Conservation (phyloP, 2,888 invertebrate genomes). For the Dermolepida albohirtum region DNA sequence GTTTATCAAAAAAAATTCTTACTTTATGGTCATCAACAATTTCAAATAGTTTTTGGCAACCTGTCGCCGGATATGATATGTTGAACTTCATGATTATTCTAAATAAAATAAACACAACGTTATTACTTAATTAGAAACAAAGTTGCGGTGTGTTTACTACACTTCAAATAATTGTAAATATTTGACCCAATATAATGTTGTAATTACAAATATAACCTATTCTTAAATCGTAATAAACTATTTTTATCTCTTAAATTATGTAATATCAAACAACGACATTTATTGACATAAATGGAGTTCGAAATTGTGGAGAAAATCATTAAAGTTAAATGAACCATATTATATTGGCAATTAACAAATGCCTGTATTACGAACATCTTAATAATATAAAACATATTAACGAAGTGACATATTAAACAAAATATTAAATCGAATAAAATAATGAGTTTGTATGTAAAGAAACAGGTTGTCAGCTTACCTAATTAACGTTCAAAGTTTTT, state of each 20-base stretch:
- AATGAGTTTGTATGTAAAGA: neutral
- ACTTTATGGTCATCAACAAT: conserved; percentile 97
- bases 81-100: conserved; percentile 77
- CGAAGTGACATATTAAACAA: neutral
- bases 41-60: conserved; percentile 97
- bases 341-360: conserved; percentile 26
- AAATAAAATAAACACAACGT: conserved; percentile 16
- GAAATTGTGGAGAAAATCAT: neutral
- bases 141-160: too few species aligned
- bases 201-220: neutral
- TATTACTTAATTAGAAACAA: neutral
- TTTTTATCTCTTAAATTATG: conserved; percentile 19
- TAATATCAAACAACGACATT: conserved; percentile 29
- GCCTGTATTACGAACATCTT: conserved; percentile 10
- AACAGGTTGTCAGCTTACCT: conserved; percentile 44
- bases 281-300: neutral
- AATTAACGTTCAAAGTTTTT: conserved; percentile 43
- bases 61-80: conserved; percentile 97
- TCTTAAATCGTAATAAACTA: neutral
- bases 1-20: conserved; percentile 96
- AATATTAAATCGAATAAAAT: neutral
- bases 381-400: conserved; percentile 14
- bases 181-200: too few species aligned
- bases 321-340: conserved; percentile 17
- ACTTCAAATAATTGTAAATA: too few species aligned